Base-by-base conservation (phyloP, 35 echinoderm and acorn worm genomes). In the Strongylocentrotus purpuratus region DNA sequence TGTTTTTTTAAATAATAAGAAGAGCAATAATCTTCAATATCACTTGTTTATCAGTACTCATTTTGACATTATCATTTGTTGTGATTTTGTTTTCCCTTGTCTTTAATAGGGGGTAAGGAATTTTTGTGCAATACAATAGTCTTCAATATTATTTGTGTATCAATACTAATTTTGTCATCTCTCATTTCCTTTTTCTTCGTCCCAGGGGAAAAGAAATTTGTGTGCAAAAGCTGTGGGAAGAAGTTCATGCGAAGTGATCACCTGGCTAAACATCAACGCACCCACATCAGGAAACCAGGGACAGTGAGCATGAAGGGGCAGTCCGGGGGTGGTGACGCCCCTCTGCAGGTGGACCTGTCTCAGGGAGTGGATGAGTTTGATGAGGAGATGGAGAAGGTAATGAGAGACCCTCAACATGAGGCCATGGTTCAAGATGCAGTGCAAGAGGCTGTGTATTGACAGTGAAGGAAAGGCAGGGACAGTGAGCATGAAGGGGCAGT, bases 191-290 rank as follows among this genome's bases (percentile, higher is more conserved):
- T 6, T 28, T 78, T 7, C 7, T 18, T 25, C 8, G 65, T 7
- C 20, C 33, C 18, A 99, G 98, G 98, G 46, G 98, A 99, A 46
- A 99, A 99, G 92, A 94, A 94, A 22, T 99, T 99, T 96, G 86
- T 86, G 31, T 99, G 98, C 89, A 13, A 50, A 0, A 92, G 91
- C 25, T 97, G 98, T 46, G 92, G 91, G 7, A 99, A 99, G 93
- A 94, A 96, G 31, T 99, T 99, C 95, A 99, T 99, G 98, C 94
- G 98, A 32, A 99, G 98, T 85, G 98, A 99, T 58, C 98, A 99
- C 50, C 93, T 99, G 60, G 95, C 98, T 28, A 99, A 99, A 94
- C 98, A 99, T 55, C 47, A 96, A 45, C 94, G 94, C 85, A 99
- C 98, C 12, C 98, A 99, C 93, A 86, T 45, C 20, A 97, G 96